Evolutionary conservation across 2,888 invertebrate species (phyloP).

Genomic region (Andrena bicolor): DNA sequence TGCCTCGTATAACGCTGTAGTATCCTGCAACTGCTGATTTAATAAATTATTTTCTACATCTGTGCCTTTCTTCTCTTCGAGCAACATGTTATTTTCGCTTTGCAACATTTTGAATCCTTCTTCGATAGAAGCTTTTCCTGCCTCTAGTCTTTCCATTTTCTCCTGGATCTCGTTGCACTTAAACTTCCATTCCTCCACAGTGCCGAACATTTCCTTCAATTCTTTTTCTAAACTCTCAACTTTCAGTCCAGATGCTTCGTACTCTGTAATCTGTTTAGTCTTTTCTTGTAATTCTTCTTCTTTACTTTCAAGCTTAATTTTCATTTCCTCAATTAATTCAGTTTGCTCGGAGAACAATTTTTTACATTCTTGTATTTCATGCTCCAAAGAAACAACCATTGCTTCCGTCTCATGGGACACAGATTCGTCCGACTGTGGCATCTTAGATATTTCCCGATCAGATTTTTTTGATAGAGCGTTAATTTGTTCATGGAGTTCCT

Average conservation of each 20-base stretch:
- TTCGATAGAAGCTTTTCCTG: constrained; percentile 86
- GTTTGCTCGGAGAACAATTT: constrained; percentile 89
- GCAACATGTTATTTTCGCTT: constrained; percentile 84
- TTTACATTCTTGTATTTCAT: constrained; percentile 84
- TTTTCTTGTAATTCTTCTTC: constrained; percentile 80
- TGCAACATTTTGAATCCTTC: constrained; percentile 84
- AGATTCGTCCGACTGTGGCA: constrained; percentile 52
- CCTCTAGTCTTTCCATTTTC: constrained; percentile 73
- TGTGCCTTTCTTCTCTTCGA: constrained; percentile 70
- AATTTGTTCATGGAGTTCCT: constrained; percentile 83
- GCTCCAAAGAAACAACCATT: constrained; percentile 72
- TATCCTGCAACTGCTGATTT: constrained; percentile 85
- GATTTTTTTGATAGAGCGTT: constrained; percentile 84
- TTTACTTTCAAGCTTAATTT: constrained; percentile 86
- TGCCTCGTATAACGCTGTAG: constrained; percentile 84
- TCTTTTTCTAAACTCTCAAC: constrained; percentile 70
- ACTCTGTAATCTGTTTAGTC: constrained; percentile 82
- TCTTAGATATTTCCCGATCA: constrained; percentile 84
- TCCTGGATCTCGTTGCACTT: constrained; percentile 78
- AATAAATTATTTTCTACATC: constrained; percentile 73
- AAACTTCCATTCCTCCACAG: constrained; percentile 79
- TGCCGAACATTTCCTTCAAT: constrained; percentile 74
- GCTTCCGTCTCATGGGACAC: constrained; percentile 33
- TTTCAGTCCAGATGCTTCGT: constrained; percentile 69
- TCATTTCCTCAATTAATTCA: constrained; percentile 86